Percentiles rank a stretch among this genome's conserved stretches.
Conservation (phyloP, 2,888 invertebrate species). For the Hartigia nigra region DNA sequence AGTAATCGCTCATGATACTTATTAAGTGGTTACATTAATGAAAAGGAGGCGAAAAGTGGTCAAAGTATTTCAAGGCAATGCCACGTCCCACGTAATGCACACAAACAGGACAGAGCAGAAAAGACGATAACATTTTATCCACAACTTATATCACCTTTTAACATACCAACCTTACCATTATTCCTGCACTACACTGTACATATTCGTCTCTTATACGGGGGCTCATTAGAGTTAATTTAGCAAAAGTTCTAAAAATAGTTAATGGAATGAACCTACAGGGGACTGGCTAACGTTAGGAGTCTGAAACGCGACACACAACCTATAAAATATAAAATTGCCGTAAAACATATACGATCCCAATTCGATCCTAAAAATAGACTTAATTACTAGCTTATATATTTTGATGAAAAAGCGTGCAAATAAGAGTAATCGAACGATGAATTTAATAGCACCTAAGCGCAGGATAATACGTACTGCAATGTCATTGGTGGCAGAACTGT, state of each 20-base stretch:
- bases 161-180: neutral
- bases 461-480: neutral
- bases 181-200: neutral
- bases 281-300: neutral
- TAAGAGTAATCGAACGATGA: neutral
- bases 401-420: neutral
- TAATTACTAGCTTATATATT: neutral
- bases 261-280: neutral
- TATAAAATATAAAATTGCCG: neutral
- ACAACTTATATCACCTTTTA: neutral
- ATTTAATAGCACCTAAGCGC: neutral
- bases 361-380: neutral
- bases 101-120: neutral
- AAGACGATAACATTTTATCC: neutral
- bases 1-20: neutral
- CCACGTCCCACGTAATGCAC: conserved; percentile 21
- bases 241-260: conserved; percentile 50
- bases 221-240: conserved; percentile 52
- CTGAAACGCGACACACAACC: neutral
- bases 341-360: neutral
- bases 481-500: conserved; percentile 9
- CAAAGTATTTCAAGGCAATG: conserved; percentile 32
- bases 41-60: conserved; percentile 21
- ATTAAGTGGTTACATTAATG: neutral
- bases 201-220: conserved; percentile 9